Percentiles rank a stretch among this genome's conserved stretches.
Evolutionary conservation across 2,888 invertebrate genomes (phyloP).

Genomic region (Melanostoma scalare): DNA sequence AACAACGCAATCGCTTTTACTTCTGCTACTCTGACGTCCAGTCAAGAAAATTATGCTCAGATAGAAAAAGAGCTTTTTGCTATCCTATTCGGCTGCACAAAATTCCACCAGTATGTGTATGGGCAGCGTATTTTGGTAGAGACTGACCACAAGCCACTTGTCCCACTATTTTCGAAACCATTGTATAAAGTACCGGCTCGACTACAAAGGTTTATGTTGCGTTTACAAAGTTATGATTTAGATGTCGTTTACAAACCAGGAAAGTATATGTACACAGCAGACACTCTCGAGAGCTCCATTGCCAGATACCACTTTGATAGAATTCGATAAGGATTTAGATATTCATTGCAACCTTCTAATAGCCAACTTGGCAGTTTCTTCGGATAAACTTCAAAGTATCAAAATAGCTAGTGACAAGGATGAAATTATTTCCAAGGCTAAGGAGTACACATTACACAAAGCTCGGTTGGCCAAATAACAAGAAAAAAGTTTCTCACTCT

Average conservation of each 20-base stretch:
- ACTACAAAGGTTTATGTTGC: conserved; percentile 62
- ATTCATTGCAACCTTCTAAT: conserved; percentile 32
- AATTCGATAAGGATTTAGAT: conserved; percentile 35
- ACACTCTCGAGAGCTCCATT: conserved; percentile 82
- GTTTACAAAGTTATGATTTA: conserved; percentile 62
- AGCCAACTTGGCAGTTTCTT: background rate
- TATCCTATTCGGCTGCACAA: conserved; percentile 66
- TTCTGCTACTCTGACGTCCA: conserved; percentile 53
- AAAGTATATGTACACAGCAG: conserved; percentile 64
- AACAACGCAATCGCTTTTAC: conserved; percentile 21
- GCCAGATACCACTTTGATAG: background rate
- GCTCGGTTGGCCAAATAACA: conserved; percentile 30
- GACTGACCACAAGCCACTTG: conserved; percentile 54
- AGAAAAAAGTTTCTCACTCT: conserved; percentile 6
- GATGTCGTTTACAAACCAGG: conserved; percentile 61
- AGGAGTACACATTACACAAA: conserved; percentile 20
- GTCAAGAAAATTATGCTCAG: conserved; percentile 68
- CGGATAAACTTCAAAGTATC: no score
- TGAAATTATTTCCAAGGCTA: conserved; percentile 3
- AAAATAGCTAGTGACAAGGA: background rate
- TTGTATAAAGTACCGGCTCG: conserved; percentile 60
- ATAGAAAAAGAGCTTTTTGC: conserved; percentile 72
- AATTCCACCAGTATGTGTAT: conserved; percentile 64
- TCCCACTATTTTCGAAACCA: conserved; percentile 58
- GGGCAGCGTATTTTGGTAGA: conserved; percentile 58